Base-by-base conservation (phyloP, 2,888 invertebrate genomes). In the Ormyrus nitidulus region DNA sequence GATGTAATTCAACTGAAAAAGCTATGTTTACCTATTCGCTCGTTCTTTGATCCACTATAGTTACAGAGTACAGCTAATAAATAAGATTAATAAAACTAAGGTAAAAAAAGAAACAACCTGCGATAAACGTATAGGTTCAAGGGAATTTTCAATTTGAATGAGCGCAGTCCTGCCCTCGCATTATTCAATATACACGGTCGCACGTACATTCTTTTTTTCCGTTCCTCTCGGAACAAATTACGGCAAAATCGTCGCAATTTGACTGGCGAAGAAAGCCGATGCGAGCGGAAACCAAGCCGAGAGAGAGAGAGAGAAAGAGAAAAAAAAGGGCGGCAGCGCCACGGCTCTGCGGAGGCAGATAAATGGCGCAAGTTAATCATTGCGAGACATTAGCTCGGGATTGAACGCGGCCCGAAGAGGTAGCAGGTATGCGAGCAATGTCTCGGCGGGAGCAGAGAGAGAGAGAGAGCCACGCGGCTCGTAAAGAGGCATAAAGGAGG, bases 301-400 rank as follows among this genome's bases (percentile, higher is more conserved):
- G 8, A 61, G 13, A 5, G 51, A 46, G 19, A 72, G 2, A 9
- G 34, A 4, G 8, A 4, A 5, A 9, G n/a, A 9, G 8, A 49
- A 61, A 61, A 49, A 56, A 11, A 11, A 13, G 19, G 51, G 19
- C 53, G n/a, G 19, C 46, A 69, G 58, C 34, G 49, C 65, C 61
- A 61, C 44, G 19, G 19, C 46, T 7, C 34, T 59, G 46, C 80
- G 13, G 51, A 8, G 6, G 59, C 77, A 13, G 78, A 78, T 81
- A 75, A 81, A 78, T 76, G 51, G 51, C 74, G 8, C 46, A 53
- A 75, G 78, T 81, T 78, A 81, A 78, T 81, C 78, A 81, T 81
- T 61, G 78, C 62, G 68, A 68, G 81, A 72, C 81, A 81, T 78
- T 75, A 79, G 75, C 78, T 46, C 51, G 53, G 71, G 59, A 76